Conservation (phyloP, 2,113 vertebrate species). For the Bagarius yarrelli region DNA sequence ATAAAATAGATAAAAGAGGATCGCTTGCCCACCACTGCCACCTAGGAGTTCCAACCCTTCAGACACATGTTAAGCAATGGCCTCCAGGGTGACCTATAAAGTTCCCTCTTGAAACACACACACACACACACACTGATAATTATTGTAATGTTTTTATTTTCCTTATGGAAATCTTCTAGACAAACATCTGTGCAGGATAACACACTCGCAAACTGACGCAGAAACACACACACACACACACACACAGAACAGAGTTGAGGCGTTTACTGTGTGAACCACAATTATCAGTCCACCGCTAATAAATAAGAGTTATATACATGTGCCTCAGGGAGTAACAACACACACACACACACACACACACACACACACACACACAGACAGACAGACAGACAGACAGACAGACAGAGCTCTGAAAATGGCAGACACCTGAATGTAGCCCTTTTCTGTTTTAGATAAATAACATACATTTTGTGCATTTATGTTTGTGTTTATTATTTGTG, state of each 20-base stretch:
- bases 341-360: constrained; percentile 17
- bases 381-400: constrained; percentile 21
- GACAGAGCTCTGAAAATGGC: constrained; percentile 38
- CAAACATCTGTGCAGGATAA: background rate
- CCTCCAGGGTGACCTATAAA: too few species aligned
- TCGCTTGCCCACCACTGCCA: too few species aligned
- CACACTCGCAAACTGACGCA: background rate
- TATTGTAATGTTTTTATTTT: background rate
- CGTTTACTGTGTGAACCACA: constrained; percentile 27
- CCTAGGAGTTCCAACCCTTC: too few species aligned
- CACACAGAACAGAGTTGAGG: constrained; percentile 19
- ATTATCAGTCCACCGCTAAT: constrained; percentile 53
- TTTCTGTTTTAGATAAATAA: constrained; percentile 50
- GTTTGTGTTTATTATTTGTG: too few species aligned
- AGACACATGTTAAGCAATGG: too few species aligned
- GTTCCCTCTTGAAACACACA: too few species aligned
- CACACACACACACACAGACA: constrained; percentile 2
- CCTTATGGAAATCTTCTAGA: background rate
- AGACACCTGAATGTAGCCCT: constrained; percentile 59
- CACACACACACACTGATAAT: background rate
- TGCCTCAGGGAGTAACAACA: constrained; percentile 37
- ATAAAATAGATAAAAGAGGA: too few species aligned
- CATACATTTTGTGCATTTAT: constrained; percentile 19
- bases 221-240: constrained; percentile 13
- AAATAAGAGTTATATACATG: constrained; percentile 66